Base-by-base conservation (phyloP, 2,888 invertebrate genomes). In the Tinea pellionella region DNA sequence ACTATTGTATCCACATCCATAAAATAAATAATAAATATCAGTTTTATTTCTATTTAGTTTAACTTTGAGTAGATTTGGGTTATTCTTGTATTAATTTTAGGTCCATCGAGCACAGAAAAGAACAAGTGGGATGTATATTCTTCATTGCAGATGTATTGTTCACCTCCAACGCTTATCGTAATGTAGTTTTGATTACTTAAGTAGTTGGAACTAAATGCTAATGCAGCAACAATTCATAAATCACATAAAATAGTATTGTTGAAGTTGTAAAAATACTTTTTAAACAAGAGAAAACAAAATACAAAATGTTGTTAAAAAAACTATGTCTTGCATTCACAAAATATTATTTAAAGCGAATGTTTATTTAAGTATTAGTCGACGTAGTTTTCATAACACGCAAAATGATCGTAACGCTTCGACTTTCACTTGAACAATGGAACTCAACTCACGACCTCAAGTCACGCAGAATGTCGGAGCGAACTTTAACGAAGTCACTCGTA, bases 371-470 rank as follows among this genome's bases (percentile, higher is more conserved):
- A 15, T 47, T 11, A 47, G 55, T 55, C 55, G 41, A 19, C 58
- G 30, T 16, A 30, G 67, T 73, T 78, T 75, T 77, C 74, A 79
- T 76, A 80, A 78, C 82, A 81, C 77, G 78, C 80, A 72, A 80
- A 74, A 70, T 68, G 68, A 69, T 80, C 74, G 76, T 76, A 76
- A 75, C 69, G 69, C 69, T 12, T 18, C 66, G 68, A 82, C 86
- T 85, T 86, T 86, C 86, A 80, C 86, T 77, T 65, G 73, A 74
- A 83, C 80, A 84, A 85, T 80, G 68, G 77, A 63, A 66, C 63
- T 63, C 61, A 62, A 63, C 68, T 71, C 70, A 73, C 73, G 70
- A 72, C 60, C 74, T 71, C 69, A 61, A 78, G 79, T 83, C 82
- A 82, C 80, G 80, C 77, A 73, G 69, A 59, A 59, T 62, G 56